Evolutionary conservation across 53 echinoderm and acorn worm species (phyloP), one percentile per base, ranked within the genome.

Genomic region (Crossaster papposus): DNA sequence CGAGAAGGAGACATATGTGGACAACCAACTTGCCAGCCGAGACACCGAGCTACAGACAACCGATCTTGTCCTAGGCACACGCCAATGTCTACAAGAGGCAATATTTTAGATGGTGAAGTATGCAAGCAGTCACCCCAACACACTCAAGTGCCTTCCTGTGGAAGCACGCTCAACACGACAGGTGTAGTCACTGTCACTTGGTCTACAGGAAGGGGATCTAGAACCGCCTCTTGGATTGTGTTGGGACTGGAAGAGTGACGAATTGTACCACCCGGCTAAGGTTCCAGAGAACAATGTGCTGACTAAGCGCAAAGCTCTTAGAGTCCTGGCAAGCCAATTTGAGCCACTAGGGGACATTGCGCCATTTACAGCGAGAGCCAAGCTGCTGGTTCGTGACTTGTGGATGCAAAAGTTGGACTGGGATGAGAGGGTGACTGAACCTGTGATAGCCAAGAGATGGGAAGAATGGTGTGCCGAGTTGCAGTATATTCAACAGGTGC

Each of bases 201-300:
- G 35, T 30, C 62, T 52, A 55, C 58, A 52, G 7, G 70, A 65
- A 30, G 68, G 68, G 2, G 68, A 83, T 4, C 68, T 36, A 1
- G 83, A 83, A 63, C 70, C 70, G 0, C 36, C 68, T 33, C 30
- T 83, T 26, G 83, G 65, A 17, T 36, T 65, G 4, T 11, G 33
- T 23, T 83, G 83, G 83, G 68, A 65, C 38, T 70, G 83, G 32
- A 65, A 65, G 14, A 83, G 32, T 11, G 83, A 83, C 36, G 68
- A 65, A 18, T 22, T 83, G 52, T 32, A 32, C 23, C 68, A 83
- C 36, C 65, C 65, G 9, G 34, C 33, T 4, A 83, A 83, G 26
- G 36, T 37, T 65, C 65, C 68, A 30, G 68, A 35, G 13, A 65
- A 83, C 83, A 18, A 17, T 6, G n/a, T 68, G 26, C 83, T 83